Percentiles rank a stretch among this genome's conserved stretches.
These are phyloP conservation scores for Nibea albiflora DNA, from an alignment of 2,113 vertebrate genomes.

Conservation along the genomic window DNA sequence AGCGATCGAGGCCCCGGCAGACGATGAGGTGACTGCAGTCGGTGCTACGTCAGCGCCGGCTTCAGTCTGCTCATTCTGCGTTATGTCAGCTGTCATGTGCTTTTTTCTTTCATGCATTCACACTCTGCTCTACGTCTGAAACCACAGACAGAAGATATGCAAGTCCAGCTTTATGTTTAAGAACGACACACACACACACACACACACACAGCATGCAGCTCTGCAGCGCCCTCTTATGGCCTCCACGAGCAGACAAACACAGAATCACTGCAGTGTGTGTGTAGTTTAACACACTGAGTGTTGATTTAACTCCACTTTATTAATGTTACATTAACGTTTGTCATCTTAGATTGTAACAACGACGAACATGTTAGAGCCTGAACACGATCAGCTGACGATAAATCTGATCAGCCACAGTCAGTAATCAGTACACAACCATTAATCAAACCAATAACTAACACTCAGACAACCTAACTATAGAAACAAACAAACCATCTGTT, in stretches of 20 bases:
- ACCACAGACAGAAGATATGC: not conserved
- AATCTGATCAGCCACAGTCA: too few species aligned
- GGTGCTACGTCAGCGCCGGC: conserved; percentile 36
- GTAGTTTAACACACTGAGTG: too few species aligned
- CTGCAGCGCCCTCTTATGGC: conserved; percentile 1
- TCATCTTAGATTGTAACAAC: too few species aligned
- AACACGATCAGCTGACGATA: too few species aligned
- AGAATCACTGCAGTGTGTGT: too few species aligned
- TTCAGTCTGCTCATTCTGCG: conserved; percentile 25
- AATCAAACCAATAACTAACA: too few species aligned
- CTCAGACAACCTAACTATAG: too few species aligned
- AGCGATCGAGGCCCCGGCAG: not conserved
- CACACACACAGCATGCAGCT: not conserved
- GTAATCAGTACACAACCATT: too few species aligned
- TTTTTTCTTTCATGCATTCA: conserved; percentile 7
- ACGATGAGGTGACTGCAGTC: conserved; percentile 25
- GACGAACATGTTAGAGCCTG: too few species aligned
- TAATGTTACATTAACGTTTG: too few species aligned
- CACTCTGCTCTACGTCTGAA: not conserved
- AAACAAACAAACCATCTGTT: too few species aligned
- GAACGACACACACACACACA: not conserved
- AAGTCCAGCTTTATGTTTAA: not conserved
- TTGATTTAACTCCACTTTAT: too few species aligned
- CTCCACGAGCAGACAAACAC: not conserved
- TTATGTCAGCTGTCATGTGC: conserved; percentile 32